Evolutionary conservation across 2,888 invertebrate genomes (phyloP), one percentile per base, ranked within the genome.

Genomic region (Amorpha juglandis): DNA sequence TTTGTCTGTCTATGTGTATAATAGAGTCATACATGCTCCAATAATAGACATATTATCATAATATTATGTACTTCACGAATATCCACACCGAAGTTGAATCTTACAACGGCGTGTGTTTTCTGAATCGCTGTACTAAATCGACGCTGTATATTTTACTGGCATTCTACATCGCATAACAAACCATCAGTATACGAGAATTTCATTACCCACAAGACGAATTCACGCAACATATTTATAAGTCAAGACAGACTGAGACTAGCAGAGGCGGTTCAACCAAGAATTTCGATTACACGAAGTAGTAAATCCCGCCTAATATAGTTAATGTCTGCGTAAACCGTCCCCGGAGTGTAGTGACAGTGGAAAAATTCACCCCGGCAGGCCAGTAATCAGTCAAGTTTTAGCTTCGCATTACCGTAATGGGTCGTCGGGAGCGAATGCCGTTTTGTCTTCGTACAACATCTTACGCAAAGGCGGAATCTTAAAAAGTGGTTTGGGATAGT

Each of bases 301-400:
- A 82, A 84, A 84, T 83, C 83, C 74, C 9, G 69, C 74, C 77
- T 83, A 84, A 87, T 82, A 80, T 84, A 74, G 78, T 81, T 86
- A 88, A 89, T 86, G 86, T 81, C 81, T 78, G 73, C 74, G 74
- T 75, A 78, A 79, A 79, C 76, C 74, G 69, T 27, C 67, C 71
- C 70, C 72, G 65, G 71, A 72, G 70, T 78, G 81, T 52, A 58
- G 58, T 76, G 86, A 83, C 84, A 82, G 79, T 78, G 76, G 86
- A 87, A 88, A 89, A 88, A 90, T 86, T 86, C 84, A 81, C 78
- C 84, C 82, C 79, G 78, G 78, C 82, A 79, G 78, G 81, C 78
- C 82, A 78, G 89, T 87, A 86, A 90, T 90, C 89, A 86, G 88
- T 89, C 90, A 90, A 89, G 89, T 88, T 89, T 87, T 85, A 89